A percentile compares a stretch with the other conserved stretches of the same genome.
Evolutionary conservation across 2,113 vertebrate genomes (phyloP).

Genomic region (Tupaia tana): DNA sequence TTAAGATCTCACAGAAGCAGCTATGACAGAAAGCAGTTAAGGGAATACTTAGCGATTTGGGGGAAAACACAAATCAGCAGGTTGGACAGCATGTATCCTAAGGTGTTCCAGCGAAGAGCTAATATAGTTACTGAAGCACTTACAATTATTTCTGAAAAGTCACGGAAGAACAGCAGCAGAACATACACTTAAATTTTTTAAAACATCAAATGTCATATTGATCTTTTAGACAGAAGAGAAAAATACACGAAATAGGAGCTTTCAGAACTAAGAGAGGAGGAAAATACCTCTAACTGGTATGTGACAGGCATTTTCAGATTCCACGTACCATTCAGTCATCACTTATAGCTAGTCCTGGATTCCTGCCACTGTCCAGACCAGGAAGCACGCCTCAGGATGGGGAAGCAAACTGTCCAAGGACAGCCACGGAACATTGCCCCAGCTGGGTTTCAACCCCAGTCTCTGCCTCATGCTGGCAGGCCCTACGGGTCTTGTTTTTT

Average conservation of each 20-base stretch:
- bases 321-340: neutral
- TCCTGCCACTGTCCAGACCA: neutral
- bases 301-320: neutral
- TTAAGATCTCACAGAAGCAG: slow-evolving; percentile 72
- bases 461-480: neutral
- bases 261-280: slow-evolving; percentile 1
- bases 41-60: slow-evolving; percentile 60
- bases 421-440: neutral
- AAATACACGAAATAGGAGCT: slow-evolving; percentile 50
- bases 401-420: neutral
- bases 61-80: slow-evolving; percentile 59
- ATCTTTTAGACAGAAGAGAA: slow-evolving; percentile 65
- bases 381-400: neutral
- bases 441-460: neutral
- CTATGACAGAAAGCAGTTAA: slow-evolving; percentile 70
- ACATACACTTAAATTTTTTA: slow-evolving; percentile 62
- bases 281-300: neutral
- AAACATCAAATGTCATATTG: slow-evolving; percentile 68
- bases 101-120: slow-evolving; percentile 9
- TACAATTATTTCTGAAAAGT: slow-evolving; percentile 70
- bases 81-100: slow-evolving; percentile 50
- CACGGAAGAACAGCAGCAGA: slow-evolving; percentile 26
- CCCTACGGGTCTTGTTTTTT: neutral
- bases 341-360: neutral
- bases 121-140: slow-evolving; percentile 50